Evolutionary conservation across 2,888 invertebrate species (phyloP).

Genomic region (Chrysomela aeneicollis): DNA sequence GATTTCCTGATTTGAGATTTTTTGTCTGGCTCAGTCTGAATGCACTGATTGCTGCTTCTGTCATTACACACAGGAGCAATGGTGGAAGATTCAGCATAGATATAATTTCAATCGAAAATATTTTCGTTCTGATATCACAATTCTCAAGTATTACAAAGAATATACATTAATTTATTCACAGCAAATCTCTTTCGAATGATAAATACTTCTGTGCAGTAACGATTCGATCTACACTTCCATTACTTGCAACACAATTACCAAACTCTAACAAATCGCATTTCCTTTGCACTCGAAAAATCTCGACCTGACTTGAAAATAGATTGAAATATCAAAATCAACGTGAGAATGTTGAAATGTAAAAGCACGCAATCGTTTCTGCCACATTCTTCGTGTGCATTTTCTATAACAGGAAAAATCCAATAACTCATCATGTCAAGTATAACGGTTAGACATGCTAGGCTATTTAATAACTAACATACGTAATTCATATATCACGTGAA

Average conservation of each 20-base stretch:
- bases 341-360: conserved; percentile 36
- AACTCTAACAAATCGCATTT: conserved; percentile 1
- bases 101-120: no score
- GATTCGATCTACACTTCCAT: no score
- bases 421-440: conserved; percentile 27
- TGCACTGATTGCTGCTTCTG: no score
- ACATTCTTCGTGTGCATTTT: conserved; percentile 33
- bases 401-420: conserved; percentile 33
- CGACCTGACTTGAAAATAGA: conserved; percentile 27
- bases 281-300: conserved; percentile 27
- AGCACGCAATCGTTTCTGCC: conserved; percentile 37
- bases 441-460: conserved; percentile 29
- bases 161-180: no score
- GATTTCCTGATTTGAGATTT: no score
- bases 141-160: no score
- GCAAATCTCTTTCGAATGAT: no score
- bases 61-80: no score
- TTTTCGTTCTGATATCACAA: no score
- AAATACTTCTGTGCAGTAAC: no score
- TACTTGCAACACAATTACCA: not conserved
- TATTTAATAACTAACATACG: conserved; percentile 34
- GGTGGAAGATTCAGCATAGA: no score
- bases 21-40: no score
- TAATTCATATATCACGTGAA: conserved; percentile 36
- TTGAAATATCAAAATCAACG: conserved; percentile 43